Conservation (phyloP, 2,888 invertebrate species). For the Baronia brevicornis region DNA sequence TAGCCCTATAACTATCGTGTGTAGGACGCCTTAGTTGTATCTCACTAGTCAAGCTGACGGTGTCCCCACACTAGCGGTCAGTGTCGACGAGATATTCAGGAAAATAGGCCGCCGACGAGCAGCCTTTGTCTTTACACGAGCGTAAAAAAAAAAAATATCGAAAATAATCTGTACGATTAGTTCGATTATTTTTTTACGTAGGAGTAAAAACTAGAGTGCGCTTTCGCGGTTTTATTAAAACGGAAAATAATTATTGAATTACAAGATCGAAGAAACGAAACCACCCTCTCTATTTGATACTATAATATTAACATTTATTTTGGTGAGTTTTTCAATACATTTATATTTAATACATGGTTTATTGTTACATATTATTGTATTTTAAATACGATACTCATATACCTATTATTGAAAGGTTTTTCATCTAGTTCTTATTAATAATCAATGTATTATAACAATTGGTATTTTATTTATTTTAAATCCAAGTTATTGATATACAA, state of each 20-base stretch:
- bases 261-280: too few relatives aligned
- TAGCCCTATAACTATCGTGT: too few relatives aligned
- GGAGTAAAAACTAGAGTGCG: conserved; percentile 12
- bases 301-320: conserved; percentile 1
- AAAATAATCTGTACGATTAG: conserved; percentile 34
- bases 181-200: conserved; percentile 19
- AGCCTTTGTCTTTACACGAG: conserved; percentile 38
- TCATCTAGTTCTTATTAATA: too few relatives aligned
- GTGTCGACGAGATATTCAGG: conserved; percentile 45
- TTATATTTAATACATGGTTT: neutral
- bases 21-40: conserved; percentile 9
- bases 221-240: conserved; percentile 10
- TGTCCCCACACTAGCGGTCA: conserved; percentile 26
- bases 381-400: neutral
- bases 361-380: neutral
- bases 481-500: too few relatives aligned
- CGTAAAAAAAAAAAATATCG: conserved; percentile 35
- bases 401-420: too few relatives aligned
- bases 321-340: conserved; percentile 7
- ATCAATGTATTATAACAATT: too few relatives aligned
- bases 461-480: too few relatives aligned
- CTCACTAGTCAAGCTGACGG: conserved; percentile 9
- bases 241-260: too few relatives aligned
- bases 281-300: conserved; percentile 6
- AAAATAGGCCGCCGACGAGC: conserved; percentile 51